Conservation (phyloP, 2,797 vertebrate genomes). For the Luscinia luscinia region DNA sequence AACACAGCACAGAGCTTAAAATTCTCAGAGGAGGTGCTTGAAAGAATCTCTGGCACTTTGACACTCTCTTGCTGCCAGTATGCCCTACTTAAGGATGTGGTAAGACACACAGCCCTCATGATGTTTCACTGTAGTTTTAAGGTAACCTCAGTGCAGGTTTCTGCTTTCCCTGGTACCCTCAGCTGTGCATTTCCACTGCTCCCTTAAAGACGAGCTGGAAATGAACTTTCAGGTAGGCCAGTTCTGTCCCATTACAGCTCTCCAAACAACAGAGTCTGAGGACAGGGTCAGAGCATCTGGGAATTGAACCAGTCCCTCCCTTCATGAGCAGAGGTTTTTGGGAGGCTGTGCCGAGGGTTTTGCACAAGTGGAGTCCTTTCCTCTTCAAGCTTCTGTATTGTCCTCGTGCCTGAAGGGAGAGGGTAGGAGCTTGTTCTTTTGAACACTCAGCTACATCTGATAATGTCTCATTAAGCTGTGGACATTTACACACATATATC, state of each 20-base stretch:
- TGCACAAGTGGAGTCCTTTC: neutral
- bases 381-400: neutral
- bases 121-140: neutral
- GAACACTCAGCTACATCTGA: neutral
- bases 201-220: neutral
- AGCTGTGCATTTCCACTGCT: neutral
- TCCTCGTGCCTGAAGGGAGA: neutral
- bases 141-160: neutral
- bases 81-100: neutral
- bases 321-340: neutral
- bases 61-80: neutral
- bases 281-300: neutral
- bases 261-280: neutral
- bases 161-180: neutral
- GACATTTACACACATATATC: neutral
- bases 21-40: neutral
- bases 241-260: neutral
- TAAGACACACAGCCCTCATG: neutral
- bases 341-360: neutral
- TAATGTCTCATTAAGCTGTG: neutral
- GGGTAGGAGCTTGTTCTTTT: neutral
- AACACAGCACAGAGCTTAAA: neutral
- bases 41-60: neutral
- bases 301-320: neutral
- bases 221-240: neutral